Conservation (phyloP, 2,888 invertebrate species). For the Thalpophila matura region DNA sequence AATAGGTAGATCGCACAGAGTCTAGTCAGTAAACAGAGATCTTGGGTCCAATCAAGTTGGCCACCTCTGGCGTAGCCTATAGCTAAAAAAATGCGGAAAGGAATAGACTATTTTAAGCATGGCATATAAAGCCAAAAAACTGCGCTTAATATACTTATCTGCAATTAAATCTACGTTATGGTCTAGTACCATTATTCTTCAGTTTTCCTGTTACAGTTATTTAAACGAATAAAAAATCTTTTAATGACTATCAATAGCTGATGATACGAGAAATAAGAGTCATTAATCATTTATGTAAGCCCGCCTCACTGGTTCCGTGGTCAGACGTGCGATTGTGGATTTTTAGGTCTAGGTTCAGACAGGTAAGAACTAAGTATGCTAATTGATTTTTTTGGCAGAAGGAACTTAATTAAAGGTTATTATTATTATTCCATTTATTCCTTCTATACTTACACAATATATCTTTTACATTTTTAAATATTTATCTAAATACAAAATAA, state of each 20-base stretch:
- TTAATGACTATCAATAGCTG: conserved; percentile 15
- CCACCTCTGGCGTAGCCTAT: too few relatives aligned
- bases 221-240: neutral
- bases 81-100: conserved; percentile 15
- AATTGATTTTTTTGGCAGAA: neutral
- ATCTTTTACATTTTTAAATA: too few relatives aligned
- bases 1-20: too few relatives aligned
- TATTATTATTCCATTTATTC: too few relatives aligned
- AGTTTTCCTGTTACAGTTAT: conserved; percentile 37
- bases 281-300: conserved; percentile 27
- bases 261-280: conserved; percentile 30
- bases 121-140: conserved; percentile 1
- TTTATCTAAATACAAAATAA: too few relatives aligned
- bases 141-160: conserved; percentile 16
- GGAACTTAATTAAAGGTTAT: neutral
- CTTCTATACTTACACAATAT: too few relatives aligned
- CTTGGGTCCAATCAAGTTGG: too few relatives aligned
- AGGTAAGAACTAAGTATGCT: neutral
- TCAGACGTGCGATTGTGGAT: neutral
- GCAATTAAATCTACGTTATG: conserved; percentile 25
- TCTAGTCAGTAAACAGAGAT: too few relatives aligned
- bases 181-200: conserved; percentile 5
- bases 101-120: neutral
- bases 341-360: conserved; percentile 4
- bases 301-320: conserved; percentile 17